phyloP scores from a whole-genome alignment of 2,888 invertebrate species.

The Drosophila aldrichi region DNA sequence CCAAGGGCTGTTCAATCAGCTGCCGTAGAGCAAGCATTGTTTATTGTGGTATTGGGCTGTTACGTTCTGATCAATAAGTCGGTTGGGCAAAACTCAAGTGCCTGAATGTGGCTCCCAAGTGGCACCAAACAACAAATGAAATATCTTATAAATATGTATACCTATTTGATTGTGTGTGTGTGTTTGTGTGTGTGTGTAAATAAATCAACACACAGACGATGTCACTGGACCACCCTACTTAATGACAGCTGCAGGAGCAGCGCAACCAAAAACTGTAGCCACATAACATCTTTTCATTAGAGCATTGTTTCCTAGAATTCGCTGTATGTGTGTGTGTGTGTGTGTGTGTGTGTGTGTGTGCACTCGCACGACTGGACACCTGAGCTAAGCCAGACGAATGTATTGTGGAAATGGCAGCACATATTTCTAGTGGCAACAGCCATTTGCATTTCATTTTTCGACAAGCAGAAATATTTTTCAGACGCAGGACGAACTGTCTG shows the following conservation, averaged over 20 bases:
- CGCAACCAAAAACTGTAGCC: conserved; percentile 60
- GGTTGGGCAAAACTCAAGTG: conserved; percentile 46
- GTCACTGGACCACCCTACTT: conserved; percentile 57
- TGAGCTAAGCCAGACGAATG: conserved; percentile 60
- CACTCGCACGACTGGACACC: conserved; percentile 61
- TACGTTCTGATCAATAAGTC: conserved; percentile 63
- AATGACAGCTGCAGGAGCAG: conserved; percentile 69
- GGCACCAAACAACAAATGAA: conserved; percentile 41
- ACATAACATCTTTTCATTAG: conserved; percentile 75
- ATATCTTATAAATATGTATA: conserved; percentile 50
- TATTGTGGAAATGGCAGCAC: conserved; percentile 48
- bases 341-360: conserved; percentile 17
- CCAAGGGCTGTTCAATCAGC: not conserved
- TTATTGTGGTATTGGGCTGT: conserved; percentile 54
- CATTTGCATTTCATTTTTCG: conserved; percentile 79
- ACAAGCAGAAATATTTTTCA: conserved; percentile 69
- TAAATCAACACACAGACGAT: conserved; percentile 59
- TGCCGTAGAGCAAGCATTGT: conserved; percentile 19
- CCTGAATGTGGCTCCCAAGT: conserved; percentile 47
- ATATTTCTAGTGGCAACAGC: conserved; percentile 61
- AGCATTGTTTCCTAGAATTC: conserved; percentile 53
- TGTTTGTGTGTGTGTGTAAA: conserved; percentile 39
- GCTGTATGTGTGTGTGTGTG: conserved; percentile 8
- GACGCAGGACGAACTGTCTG: conserved; percentile 40
- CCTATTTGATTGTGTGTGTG: not conserved